Evolutionary conservation across 1,140 invertebrate species (phyloP), one percentile per base, ranked within the genome.

Genomic region (Drosophila suzukii): DNA sequence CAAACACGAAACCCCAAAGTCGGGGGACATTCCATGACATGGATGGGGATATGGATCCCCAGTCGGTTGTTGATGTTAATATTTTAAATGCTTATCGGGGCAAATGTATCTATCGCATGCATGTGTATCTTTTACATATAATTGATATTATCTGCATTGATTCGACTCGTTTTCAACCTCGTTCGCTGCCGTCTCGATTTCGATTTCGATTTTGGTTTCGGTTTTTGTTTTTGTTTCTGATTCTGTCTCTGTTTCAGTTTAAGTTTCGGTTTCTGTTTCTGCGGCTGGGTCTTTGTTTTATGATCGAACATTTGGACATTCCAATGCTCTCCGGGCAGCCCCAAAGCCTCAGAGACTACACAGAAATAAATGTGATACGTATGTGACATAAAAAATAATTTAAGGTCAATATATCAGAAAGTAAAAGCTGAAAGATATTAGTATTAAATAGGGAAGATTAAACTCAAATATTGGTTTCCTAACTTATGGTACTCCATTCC

Each of bases 101-200:
- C 66, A 73, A 76, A 67, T 77, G 83, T 88, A 86, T 86, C 83
- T 86, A 86, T 83, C 79, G 68, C 71, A 68, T 88, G 79, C 72
- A 65, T 88, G 75, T 83, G 79, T 86, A 88, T 86, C 83, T 88
- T 79, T 88, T 86, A 86, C 83, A 86, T 89, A 86, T 86, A 86
- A 86, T 86, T 86, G 83, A 86, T 86, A 86, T 88, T 86, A 86
- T 86, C 83, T 86, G 79, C 83, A 86, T 86, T 86, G 83, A 88
- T 88, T 88, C 61, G 75, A 86, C 56, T 82, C 61, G 75, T 78
- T 84, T 66, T 68, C 50, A 53, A 43, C 47, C 36, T 58, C 78
- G 46, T 76, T 56, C 58, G 8, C 51, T 49, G 46, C 51, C 49
- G 43, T 36, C 56, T 62, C 56, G 51, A 32, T 47, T 54, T 63